Evolutionary conservation across 2,888 invertebrate genomes (phyloP).

Genomic region (Argyra leucocephala): DNA sequence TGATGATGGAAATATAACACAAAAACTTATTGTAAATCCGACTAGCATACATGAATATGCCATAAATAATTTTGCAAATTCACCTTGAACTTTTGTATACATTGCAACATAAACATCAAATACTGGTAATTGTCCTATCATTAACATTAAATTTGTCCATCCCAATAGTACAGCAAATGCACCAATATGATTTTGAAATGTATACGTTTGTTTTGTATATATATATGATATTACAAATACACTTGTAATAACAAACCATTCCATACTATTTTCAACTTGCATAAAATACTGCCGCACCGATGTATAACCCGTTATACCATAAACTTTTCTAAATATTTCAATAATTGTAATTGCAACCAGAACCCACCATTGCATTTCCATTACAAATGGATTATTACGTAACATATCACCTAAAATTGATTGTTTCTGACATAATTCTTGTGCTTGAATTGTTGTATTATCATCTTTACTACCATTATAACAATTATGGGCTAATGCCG

Average conservation of each 20-base stretch:
- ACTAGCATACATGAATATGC: slow-evolving; percentile 77
- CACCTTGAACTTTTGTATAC: slow-evolving; percentile 79
- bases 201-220: slow-evolving; percentile 65
- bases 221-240: slow-evolving; percentile 76
- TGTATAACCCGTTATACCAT: slow-evolving; percentile 72
- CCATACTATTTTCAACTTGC: slow-evolving; percentile 76
- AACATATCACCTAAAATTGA: slow-evolving; percentile 67
- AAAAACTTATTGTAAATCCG: slow-evolving; percentile 79
- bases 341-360: slow-evolving; percentile 67
- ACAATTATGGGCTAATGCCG: slow-evolving; percentile 73
- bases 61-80: slow-evolving; percentile 75
- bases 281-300: slow-evolving; percentile 72
- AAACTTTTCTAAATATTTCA: slow-evolving; percentile 70
- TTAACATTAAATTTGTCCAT: slow-evolving; percentile 84
- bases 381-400: slow-evolving; percentile 62
- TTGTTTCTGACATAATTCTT: slow-evolving; percentile 67
- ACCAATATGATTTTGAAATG: slow-evolving; percentile 79
- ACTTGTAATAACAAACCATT: slow-evolving; percentile 78
- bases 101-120: slow-evolving; percentile 85
- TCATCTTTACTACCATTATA: slow-evolving; percentile 72
- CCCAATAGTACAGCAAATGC: slow-evolving; percentile 77
- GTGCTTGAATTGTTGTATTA: slow-evolving; percentile 61
- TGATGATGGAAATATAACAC: slow-evolving; percentile 75
- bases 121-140: slow-evolving; percentile 79
- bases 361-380: slow-evolving; percentile 77